phyloP scores from a whole-genome alignment of 2,113 vertebrate species.

The Paraplagusia blochii region DNA sequence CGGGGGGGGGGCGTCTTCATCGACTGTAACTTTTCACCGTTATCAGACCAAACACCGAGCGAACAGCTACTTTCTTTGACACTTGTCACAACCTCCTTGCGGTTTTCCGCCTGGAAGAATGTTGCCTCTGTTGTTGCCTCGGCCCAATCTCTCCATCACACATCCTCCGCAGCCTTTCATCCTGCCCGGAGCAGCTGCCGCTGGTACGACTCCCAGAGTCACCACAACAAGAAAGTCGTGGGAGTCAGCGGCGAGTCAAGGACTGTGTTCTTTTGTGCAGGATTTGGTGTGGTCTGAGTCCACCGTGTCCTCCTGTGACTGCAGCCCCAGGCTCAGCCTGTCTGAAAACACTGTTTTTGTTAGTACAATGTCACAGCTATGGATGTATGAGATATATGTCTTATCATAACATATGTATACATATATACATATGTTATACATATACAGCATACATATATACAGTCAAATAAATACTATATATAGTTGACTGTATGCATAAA shows the following conservation, averaged over 20 bases:
- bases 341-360: too few species aligned
- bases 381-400: too few species aligned
- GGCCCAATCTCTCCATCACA: constrained; percentile 16
- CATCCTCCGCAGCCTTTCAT: constrained; percentile 22
- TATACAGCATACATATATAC: neutral
- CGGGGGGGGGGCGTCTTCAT: neutral
- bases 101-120: constrained; percentile 4
- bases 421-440: neutral
- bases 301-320: too few species aligned
- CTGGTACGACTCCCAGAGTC: constrained; percentile 27
- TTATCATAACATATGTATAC: too few species aligned
- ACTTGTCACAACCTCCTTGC: neutral
- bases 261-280: constrained; percentile 31
- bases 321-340: too few species aligned
- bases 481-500: too few species aligned
- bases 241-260: constrained; percentile 48
- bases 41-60: neutral
- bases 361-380: too few species aligned
- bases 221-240: constrained; percentile 21
- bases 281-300: neutral
- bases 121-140: constrained; percentile 5
- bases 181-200: constrained; percentile 31
- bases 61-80: neutral
- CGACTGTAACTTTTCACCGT: neutral
- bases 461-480: too few species aligned